Evolutionary conservation across 2,797 vertebrate genomes (phyloP), one percentile per base, ranked within the genome.

Genomic region (Lepus townsendii): DNA sequence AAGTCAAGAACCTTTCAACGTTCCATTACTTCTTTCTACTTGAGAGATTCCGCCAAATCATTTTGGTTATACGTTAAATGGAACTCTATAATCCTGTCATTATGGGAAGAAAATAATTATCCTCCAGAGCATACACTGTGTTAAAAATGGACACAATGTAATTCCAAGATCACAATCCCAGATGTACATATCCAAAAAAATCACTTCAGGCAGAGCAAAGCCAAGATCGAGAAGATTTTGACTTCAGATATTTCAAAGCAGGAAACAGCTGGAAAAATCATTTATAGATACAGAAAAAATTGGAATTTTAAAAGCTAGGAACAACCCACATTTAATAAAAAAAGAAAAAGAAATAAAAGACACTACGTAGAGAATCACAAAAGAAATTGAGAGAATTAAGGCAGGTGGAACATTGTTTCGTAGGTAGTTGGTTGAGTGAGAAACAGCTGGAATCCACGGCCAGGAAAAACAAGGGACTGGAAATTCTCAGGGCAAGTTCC

Each of bases 261-360:
- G 26, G 12, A 91, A 89, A 19, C 20, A 54, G 72, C 86, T 82
- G 42, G 96, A 95, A 90, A 97, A 97, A 94, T 96, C 50, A 97
- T 95, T 88, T 73, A n/a, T 60, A 62, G 10, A 68, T 79, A 85
- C 63, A 77, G 91, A 87, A 92, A 96, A 96, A 16, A 72, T 1
- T 90, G 83, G 93, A 96, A 97, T 83, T 96, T 95, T 95, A 96
- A 90, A 96, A 96, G 88, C 88, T 94, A 97, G 80, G 95, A 96
- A 94, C 92, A 94, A 97, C 86, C 95, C 93, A 96, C 20, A 69
- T 93, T 47, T 20, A 32, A 79, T 90, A 80, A 69, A 19, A n/a
- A 93, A 66, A 80, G 47, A 54, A 27, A 54, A 50, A 63, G 1
- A 75, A 35, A 66, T 52, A 30, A 82, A 93, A 50, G 38, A 66